phyloP scores from a whole-genome alignment of 2,888 invertebrate species.

The Brachylomia viminalis region DNA sequence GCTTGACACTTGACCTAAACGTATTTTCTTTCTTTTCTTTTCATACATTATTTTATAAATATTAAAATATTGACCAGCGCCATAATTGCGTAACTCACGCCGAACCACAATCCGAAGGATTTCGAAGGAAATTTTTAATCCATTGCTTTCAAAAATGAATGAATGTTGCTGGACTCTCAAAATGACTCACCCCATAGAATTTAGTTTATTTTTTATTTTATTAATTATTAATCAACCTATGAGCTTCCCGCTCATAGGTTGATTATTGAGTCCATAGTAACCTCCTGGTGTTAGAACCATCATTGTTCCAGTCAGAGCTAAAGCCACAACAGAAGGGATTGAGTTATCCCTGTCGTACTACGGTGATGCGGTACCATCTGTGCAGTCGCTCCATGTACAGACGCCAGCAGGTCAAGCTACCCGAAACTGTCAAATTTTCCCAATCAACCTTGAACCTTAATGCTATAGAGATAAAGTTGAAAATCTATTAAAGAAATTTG shows the following conservation, averaged over 20 bases:
- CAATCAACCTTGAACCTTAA: too few species aligned
- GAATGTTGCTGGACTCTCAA: neutral
- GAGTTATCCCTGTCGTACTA: neutral
- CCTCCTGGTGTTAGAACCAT: neutral
- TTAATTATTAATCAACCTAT: too few species aligned
- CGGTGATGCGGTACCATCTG: neutral
- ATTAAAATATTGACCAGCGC: neutral
- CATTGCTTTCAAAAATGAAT: neutral
- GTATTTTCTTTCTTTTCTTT: too few species aligned
- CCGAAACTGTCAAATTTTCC: too few species aligned
- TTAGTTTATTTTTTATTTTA: too few species aligned
- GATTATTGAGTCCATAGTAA: neutral
- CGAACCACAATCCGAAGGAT: neutral
- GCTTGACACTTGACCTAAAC: neutral
- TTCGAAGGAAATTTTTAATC: neutral
- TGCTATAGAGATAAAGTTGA: too few species aligned
- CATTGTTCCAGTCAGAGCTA: neutral
- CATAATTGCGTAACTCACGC: neutral
- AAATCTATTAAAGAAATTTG: too few species aligned
- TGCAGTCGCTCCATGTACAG: neutral
- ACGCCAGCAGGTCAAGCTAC: too few species aligned
- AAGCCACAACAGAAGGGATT: neutral
- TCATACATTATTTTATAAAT: constrained; percentile 8
- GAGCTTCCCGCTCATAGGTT: too few species aligned
- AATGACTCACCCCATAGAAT: too few species aligned